phyloP scores from a whole-genome alignment of 2,113 vertebrate genomes.

The Aegithalos caudatus region DNA sequence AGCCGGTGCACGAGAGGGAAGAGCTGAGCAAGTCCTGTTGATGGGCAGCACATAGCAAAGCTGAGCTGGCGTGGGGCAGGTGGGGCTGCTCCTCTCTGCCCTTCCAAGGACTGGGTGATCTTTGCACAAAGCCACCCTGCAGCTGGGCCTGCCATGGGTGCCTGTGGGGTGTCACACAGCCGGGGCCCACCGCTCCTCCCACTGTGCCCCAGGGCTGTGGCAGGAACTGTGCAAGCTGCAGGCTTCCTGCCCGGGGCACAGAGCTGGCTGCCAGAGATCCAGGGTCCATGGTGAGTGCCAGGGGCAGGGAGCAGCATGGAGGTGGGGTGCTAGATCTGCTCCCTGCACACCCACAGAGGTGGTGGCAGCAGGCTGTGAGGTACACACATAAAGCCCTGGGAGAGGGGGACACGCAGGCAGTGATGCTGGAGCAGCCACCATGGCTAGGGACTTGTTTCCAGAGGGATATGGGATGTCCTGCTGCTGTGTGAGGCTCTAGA shows the following conservation, averaged over 20 bases:
- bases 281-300: fast-evolving
- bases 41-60: not conserved
- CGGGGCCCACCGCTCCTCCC: not conserved
- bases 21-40: not conserved
- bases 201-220: fast-evolving
- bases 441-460: fast-evolving
- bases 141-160: not conserved
- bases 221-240: fast-evolving
- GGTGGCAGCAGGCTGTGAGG: not conserved
- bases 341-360: not conserved
- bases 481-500: not conserved
- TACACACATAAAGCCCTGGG: fast-evolving
- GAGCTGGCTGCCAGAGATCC: not conserved
- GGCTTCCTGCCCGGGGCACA: fast-evolving
- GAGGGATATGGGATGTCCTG: not conserved
- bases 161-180: fast-evolving
- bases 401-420: not conserved
- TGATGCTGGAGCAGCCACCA: not conserved
- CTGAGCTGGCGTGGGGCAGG: not conserved
- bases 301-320: not conserved
- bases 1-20: not conserved
- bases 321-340: not conserved
- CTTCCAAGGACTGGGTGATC: not conserved
- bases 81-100: not conserved
- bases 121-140: fast-evolving